These are phyloP conservation scores for Aplysina aerophoba DNA, from an alignment of 37 sponge, comb jelly and placozoan genomes.

Conservation along the genomic window DNA sequence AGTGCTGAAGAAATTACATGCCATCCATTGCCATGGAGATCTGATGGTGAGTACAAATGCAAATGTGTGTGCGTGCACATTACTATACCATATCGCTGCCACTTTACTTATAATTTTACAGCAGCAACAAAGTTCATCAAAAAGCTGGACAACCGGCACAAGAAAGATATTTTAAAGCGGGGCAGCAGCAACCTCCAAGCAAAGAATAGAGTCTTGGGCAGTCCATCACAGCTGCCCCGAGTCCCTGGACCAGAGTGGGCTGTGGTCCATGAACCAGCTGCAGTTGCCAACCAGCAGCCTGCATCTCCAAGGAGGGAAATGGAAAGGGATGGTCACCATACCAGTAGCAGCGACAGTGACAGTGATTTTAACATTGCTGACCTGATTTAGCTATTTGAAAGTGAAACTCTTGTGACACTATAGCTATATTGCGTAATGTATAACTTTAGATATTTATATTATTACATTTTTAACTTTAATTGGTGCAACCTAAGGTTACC, in stretches of 20 bases:
- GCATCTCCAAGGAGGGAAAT: conserved; percentile 7
- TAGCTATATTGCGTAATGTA: conserved; percentile 10
- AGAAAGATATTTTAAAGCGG: conserved; percentile 10
- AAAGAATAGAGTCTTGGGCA: conserved; percentile 11
- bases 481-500: conserved; percentile 12
- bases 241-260: conserved; percentile 9
- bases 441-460: conserved; percentile 9
- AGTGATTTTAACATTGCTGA: conserved; percentile 10
- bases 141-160: conserved; percentile 12
- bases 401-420: conserved; percentile 11
- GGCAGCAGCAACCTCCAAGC: conserved; percentile 13
- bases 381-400: conserved; percentile 10
- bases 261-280: conserved; percentile 12
- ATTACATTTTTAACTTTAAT: conserved; percentile 5
- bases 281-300: conserved; percentile 12
- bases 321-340: conserved; percentile 12
- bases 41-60: conserved; percentile 2
- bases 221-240: conserved; percentile 9
- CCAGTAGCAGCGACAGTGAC: conserved; percentile 12
- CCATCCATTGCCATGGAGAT: conserved; percentile 20
- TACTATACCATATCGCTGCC: conserved; percentile 11
- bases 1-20: conserved; percentile 17
- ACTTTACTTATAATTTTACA: conserved; percentile 9
- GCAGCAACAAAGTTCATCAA: conserved; percentile 11
- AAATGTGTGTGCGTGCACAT: conserved; percentile 11